These are phyloP conservation scores for Neoniphon sammara DNA, from an alignment of 2,797 vertebrate genomes.

Conservation along the genomic window DNA sequence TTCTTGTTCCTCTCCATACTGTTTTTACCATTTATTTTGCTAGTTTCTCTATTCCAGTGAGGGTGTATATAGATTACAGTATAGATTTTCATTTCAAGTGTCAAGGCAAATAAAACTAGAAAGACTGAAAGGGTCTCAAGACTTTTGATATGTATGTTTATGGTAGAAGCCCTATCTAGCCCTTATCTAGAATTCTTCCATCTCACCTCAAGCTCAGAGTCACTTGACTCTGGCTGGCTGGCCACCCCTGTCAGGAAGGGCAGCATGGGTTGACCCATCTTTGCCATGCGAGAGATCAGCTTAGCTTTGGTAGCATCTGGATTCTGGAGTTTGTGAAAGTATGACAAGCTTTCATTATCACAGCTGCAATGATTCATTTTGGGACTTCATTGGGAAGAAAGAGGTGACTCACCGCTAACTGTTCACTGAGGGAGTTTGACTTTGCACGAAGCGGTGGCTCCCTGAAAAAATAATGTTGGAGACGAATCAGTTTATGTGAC, in stretches of 20 bases:
- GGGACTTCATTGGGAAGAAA: neutral
- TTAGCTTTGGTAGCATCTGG: constrained; percentile 94
- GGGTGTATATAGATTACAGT: too few species aligned
- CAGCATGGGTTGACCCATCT: constrained; percentile 98
- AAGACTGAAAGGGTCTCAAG: too few species aligned
- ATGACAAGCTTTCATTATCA: neutral
- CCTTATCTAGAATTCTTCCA: neutral
- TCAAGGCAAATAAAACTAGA: neutral
- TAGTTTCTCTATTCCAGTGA: neutral
- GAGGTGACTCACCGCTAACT: constrained; percentile 84
- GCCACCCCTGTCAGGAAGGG: constrained; percentile 87
- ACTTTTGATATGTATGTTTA: neutral
- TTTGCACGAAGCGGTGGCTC: constrained; percentile 89
- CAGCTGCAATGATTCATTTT: neutral
- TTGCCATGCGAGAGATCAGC: constrained; percentile 98
- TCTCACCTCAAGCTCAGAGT: constrained; percentile 92
- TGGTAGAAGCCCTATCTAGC: neutral
- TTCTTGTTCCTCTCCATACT: neutral
- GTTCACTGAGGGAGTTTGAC: constrained; percentile 93
- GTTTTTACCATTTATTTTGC: neutral
- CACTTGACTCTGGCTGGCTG: constrained; percentile 92
- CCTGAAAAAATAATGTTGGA: constrained; percentile 71
- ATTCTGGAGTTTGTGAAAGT: constrained; percentile 79
- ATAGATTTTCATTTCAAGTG: neutral
- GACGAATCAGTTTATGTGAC: neutral